Conservation (phyloP, 2,888 invertebrate genomes). For the Andrena fulva region DNA sequence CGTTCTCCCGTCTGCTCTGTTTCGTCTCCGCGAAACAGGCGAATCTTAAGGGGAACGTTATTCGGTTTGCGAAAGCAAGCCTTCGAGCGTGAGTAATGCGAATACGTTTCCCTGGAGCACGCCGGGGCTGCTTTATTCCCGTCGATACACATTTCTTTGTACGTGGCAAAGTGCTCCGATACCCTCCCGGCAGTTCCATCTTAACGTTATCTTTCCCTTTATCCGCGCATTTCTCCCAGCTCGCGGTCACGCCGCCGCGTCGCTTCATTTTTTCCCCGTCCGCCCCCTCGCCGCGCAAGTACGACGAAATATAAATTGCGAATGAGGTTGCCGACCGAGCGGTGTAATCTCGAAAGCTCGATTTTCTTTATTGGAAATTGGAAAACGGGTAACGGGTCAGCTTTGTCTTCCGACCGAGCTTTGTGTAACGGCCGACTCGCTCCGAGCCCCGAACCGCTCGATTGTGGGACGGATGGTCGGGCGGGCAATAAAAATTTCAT, state of each 20-base stretch:
- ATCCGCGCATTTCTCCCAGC: conserved; percentile 28
- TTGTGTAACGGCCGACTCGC: conserved; percentile 15
- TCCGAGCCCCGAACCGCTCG: neutral
- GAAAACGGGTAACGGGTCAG: conserved; percentile 29
- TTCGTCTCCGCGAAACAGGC: conserved; percentile 1
- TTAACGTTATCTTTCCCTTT: conserved; percentile 38
- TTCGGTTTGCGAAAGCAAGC: conserved; percentile 57
- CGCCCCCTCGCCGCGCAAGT: neutral
- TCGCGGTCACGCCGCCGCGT: neutral
- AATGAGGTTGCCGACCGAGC: conserved; percentile 31
- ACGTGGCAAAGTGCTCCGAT: conserved; percentile 37
- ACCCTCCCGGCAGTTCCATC: conserved; percentile 20
- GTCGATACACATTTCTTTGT: conserved; percentile 59
- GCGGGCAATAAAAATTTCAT: conserved; percentile 32
- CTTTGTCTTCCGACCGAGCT: conserved; percentile 18
- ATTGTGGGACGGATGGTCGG: neutral
- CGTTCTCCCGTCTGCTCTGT: conserved; percentile 1
- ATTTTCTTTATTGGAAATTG: conserved; percentile 51
- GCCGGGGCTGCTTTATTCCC: conserved; percentile 52
- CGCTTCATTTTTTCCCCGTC: neutral
- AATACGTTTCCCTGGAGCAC: conserved; percentile 44
- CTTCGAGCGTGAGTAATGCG: conserved; percentile 61
- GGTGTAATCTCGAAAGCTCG: conserved; percentile 26
- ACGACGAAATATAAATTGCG: conserved; percentile 20
- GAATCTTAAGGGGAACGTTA: conserved; percentile 49